Percentiles rank a stretch among this genome's conserved stretches.
Evolutionary conservation across 2,113 vertebrate species (phyloP).

Genomic region (Accipiter cooperii): DNA sequence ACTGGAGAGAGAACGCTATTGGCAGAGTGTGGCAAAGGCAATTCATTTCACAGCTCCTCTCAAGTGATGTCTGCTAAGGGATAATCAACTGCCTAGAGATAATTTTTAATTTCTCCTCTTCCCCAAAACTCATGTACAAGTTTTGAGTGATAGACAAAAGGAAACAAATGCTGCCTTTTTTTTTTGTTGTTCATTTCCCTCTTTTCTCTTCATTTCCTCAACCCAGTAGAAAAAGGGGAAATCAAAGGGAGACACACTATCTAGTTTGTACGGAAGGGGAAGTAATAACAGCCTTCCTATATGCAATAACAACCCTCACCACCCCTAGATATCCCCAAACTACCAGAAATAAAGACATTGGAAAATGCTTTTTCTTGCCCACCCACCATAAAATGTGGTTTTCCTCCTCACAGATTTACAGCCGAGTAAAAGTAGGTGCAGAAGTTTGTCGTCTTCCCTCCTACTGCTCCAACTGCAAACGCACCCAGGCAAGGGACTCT

Average conservation of each 20-base stretch:
- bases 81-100: not conserved
- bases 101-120: not conserved
- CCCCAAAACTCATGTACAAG: not conserved
- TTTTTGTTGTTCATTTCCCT: not conserved
- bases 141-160: not conserved
- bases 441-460: no score
- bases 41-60: not conserved
- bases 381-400: not conserved
- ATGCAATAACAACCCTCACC: not conserved
- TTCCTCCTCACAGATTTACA: not conserved
- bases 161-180: not conserved
- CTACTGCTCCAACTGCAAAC: not conserved
- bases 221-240: not conserved
- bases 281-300: not conserved
- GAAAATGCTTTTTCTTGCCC: not conserved
- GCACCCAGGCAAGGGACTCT: not conserved
- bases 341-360: not conserved
- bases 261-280: not conserved
- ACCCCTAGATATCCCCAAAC: not conserved
- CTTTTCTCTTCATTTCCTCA: not conserved
- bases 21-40: not conserved
- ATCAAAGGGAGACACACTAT: not conserved
- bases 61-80: fast-evolving
- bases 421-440: not conserved
- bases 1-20: not conserved